phyloP scores from a whole-genome alignment of 92 coral and sea anemone species.

The Chrysogorgia sp. region DNA sequence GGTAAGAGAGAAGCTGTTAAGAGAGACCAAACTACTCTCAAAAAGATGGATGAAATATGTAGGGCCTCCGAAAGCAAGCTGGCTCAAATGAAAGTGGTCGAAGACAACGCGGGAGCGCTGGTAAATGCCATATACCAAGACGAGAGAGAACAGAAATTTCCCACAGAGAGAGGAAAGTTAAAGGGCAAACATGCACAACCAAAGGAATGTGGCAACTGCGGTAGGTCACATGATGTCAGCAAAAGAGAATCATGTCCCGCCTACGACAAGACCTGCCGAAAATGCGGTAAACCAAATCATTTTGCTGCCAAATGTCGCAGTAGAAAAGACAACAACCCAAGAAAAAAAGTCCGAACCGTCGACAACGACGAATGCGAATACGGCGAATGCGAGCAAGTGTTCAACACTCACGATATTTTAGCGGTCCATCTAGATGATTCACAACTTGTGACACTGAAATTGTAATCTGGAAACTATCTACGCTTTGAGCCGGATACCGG shows the following conservation, averaged over 20 bases:
- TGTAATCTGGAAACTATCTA: conserved; percentile 54
- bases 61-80: conserved; percentile 58
- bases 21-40: conserved; percentile 42
- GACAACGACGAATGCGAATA: conserved; percentile 17
- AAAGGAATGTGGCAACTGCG: conserved; percentile 38
- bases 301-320: conserved; percentile 31
- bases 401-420: conserved; percentile 32
- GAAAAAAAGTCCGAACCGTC: conserved; percentile 1
- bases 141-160: conserved; percentile 15
- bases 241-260: conserved; percentile 3
- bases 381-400: conserved; percentile 31
- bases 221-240: conserved; percentile 30
- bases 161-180: no score
- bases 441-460: conserved; percentile 56
- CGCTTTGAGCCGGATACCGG: conserved; percentile 63
- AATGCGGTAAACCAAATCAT: conserved; percentile 48
- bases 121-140: conserved; percentile 16
- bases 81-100: conserved; percentile 59
- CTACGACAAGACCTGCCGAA: conserved; percentile 35
- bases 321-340: not conserved
- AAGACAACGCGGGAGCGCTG: conserved; percentile 22
- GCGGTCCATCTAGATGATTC: conserved; percentile 53
- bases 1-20: conserved; percentile 57
- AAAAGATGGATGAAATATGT: conserved; percentile 50
- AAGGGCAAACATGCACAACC: conserved; percentile 2